A percentile compares a stretch with the other conserved stretches of the same genome.
These are phyloP conservation scores for Myanophis thanlyinensis DNA, from an alignment of 2,113 vertebrate genomes.

Conservation along the genomic window DNA sequence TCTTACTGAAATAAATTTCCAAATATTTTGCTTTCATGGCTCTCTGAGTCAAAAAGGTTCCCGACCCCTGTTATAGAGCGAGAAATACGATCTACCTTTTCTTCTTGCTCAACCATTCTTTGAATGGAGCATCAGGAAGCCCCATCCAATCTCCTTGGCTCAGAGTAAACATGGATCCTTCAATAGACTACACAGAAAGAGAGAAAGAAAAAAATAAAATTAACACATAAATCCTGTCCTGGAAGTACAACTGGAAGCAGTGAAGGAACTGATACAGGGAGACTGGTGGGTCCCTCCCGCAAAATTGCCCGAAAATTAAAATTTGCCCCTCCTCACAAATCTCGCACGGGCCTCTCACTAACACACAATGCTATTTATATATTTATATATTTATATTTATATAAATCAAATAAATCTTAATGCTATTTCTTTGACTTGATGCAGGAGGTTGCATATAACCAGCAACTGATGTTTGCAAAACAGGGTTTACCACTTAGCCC, in stretches of 20 bases:
- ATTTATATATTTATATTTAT: too few species aligned
- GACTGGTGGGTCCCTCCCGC: not conserved
- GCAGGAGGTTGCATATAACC: not conserved
- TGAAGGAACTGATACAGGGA: not conserved
- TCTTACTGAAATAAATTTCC: too few species aligned
- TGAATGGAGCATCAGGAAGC: slow-evolving; percentile 76
- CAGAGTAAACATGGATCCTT: slow-evolving; percentile 80
- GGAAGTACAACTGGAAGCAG: not conserved
- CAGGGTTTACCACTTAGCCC: not conserved
- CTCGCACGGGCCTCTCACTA: not conserved
- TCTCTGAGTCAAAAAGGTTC: too few species aligned
- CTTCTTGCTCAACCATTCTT: slow-evolving; percentile 76
- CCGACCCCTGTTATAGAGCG: too few species aligned
- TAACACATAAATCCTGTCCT: not conserved
- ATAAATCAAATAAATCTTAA: too few species aligned
- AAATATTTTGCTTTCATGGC: too few species aligned
- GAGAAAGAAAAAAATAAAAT: slow-evolving; percentile 7
- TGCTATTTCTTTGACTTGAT: not conserved
- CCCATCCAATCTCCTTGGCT: slow-evolving; percentile 85
- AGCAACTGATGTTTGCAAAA: not conserved
- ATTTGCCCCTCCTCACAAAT: not conserved
- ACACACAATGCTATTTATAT: not conserved
- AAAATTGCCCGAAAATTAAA: not conserved
- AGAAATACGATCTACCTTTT: too few species aligned
- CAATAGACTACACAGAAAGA: slow-evolving; percentile 68